Base-by-base conservation (phyloP, 2,888 invertebrate species). In the Altica lythri region DNA sequence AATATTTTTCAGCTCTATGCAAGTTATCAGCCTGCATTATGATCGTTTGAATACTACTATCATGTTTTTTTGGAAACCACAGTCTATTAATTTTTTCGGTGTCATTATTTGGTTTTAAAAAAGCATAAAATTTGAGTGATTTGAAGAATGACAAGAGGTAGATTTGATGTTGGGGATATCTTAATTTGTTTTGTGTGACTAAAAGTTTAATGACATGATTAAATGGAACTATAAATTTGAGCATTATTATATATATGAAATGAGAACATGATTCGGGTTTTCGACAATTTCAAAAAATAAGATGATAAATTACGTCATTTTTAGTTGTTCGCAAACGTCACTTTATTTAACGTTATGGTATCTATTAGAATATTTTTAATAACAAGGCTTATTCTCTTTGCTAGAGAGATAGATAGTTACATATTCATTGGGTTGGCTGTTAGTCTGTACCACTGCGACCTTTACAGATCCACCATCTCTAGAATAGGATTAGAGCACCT, bases 1-100 rank as follows among this genome's bases (percentile, higher is more conserved):
- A 79, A 73, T 85, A 87, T 60, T 83, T 80, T 35, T 82, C 84
- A 66, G 83, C 80, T 55, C 86, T 83, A 73, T 83, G 88, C 43
- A 86, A 74, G 48, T 78, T 78, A 75, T 90, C 90, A 8, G 87
- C 85, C 68, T 82, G 80, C 58, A 81, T 75, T 40, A 87, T 62
- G 25, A 81, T 60, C 49, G 80, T 72, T 50, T 73, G 72, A 37
- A 74, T 69, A 55, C 9, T 9, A 3, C 16, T 2, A 4, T 30
- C 12, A 3, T 4, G 9, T 4, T 13, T 4, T 12, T 5, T 12
- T 12, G 10, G 30, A 1, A 30, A 13, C 30, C 30, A 30, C 9
- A 34, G 3, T 58, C 63, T 68, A 6, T 54, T 52, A 9, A 67
- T 50, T 56, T 65, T 65, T 13, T 67, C 61, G 22, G 67, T 59